Evolutionary conservation across 2,797 vertebrate species (phyloP), one percentile per base, ranked within the genome.

Genomic region (Neopelma chrysocephalum): DNA sequence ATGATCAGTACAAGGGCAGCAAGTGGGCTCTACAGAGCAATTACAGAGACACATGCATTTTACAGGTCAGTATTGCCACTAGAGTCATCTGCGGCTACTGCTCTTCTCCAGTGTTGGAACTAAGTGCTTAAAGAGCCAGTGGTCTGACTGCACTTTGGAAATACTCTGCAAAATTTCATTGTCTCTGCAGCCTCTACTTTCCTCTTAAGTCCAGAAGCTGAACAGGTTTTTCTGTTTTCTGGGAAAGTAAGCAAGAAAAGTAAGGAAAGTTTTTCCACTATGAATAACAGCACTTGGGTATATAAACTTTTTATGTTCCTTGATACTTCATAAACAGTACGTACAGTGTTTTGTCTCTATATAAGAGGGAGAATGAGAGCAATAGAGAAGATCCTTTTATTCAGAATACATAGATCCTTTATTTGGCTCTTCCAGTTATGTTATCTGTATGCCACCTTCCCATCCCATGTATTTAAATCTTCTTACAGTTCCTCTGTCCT

Each of bases 11-110:
- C 99, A 89, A 98, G 99, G 78, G 99, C 99, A 7, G 99, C 99
- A 92, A 99, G 99, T 16, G 99, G 99, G 21, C 98, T 99, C 45
- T 99, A 99, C 96, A 97, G 99, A 71, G 99, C 99, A 20, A 99
- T 99, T 96, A 99, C 99, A 0, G 99, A 99, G 96, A 99, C 99
- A 0, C 99, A 99, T 31, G 99, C 99, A 9, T 99, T 99, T 98
- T 99, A 99, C 98, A 99, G 99, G 99, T 99, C 91, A 91, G 98
- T 97, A 65, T 50, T 73, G 32, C 76, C 10, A 4, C 12, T 34
- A 5, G 22, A 48, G 48, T 32, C 2, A 3, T 40, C 21, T 75
- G 6, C 50, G 69, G 47, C 40, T 78, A 40, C 57, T 85, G 50
- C 13, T 86, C 29, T 50, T 80, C 38, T 71, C 53, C 27, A 54